These are phyloP conservation scores for Leptinotarsa juncta DNA, from an alignment of 2,888 invertebrate genomes.

Conservation along the genomic window DNA sequence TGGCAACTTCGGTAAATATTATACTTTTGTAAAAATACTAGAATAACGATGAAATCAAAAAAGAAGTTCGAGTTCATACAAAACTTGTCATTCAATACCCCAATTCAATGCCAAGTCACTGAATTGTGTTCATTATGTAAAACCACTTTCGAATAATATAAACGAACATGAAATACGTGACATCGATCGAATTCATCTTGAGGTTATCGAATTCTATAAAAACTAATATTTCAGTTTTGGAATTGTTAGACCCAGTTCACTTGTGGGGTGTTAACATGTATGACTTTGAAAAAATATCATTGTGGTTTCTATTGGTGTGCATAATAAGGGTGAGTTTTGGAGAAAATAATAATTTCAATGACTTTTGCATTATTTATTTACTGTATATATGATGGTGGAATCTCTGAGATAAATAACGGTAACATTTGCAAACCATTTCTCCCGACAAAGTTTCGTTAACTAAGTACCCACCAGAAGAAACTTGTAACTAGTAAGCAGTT, in stretches of 20 bases:
- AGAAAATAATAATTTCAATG: neutral
- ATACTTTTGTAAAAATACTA: neutral
- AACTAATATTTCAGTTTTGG: constrained; percentile 14
- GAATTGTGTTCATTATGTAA: constrained; percentile 14
- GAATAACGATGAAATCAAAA: neutral
- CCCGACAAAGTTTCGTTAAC: no score
- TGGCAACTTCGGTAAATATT: no score
- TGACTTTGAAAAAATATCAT: neutral
- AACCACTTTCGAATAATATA: neutral
- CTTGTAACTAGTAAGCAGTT: no score
- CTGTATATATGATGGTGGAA: no score
- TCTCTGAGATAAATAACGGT: no score
- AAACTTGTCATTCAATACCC: constrained; percentile 12
- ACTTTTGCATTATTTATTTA: no score
- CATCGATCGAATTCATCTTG: neutral
- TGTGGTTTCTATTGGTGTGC: constrained; percentile 30
- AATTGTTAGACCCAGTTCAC: neutral
- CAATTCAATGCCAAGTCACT: constrained; percentile 3
- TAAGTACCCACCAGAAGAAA: no score
- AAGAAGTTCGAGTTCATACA: neutral
- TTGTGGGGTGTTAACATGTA: constrained; percentile 20
- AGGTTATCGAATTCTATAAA: constrained; percentile 28
- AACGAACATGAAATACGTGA: constrained; percentile 16
- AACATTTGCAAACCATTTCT: no score
- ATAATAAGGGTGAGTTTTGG: constrained; percentile 33